A percentile compares a stretch with the other conserved stretches of the same genome.
These are phyloP conservation scores for Papilio helenus DNA, from an alignment of 1,140 invertebrate genomes.

Conservation along the genomic window DNA sequence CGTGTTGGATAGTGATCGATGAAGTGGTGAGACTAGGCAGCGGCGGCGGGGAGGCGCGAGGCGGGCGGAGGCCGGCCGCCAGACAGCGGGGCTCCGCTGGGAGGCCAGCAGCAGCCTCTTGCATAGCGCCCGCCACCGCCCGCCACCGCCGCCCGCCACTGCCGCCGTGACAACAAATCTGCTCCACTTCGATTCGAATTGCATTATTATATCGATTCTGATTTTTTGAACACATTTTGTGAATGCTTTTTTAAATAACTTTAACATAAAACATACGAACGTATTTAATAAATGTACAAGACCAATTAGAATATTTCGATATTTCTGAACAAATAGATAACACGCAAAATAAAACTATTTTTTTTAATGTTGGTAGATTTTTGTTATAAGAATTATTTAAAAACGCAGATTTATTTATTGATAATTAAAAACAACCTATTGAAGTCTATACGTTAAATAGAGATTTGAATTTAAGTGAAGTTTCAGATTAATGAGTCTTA, in stretches of 20 bases:
- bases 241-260: neutral
- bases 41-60: constrained; percentile 46
- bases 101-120: constrained; percentile 79
- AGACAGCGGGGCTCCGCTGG: constrained; percentile 81
- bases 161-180: constrained; percentile 56
- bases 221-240: neutral
- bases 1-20: constrained; percentile 51
- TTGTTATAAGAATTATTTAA: too few species aligned
- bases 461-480: too few species aligned
- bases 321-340: neutral
- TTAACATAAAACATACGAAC: neutral
- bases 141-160: neutral
- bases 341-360: too few species aligned
- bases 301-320: neutral
- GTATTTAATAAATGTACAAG: neutral
- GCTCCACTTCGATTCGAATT: constrained; percentile 65
- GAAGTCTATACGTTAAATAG: too few species aligned
- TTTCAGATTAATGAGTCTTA: too few species aligned
- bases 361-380: too few species aligned
- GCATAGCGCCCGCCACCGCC: constrained; percentile 49
- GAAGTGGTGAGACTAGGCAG: constrained; percentile 57
- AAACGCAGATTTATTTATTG: too few species aligned
- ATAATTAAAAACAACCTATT: too few species aligned
- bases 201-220: constrained; percentile 44
- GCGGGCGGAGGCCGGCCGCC: constrained; percentile 58